phyloP scores from a whole-genome alignment of 2,888 invertebrate genomes.

The Neoitamus cyanurus region DNA sequence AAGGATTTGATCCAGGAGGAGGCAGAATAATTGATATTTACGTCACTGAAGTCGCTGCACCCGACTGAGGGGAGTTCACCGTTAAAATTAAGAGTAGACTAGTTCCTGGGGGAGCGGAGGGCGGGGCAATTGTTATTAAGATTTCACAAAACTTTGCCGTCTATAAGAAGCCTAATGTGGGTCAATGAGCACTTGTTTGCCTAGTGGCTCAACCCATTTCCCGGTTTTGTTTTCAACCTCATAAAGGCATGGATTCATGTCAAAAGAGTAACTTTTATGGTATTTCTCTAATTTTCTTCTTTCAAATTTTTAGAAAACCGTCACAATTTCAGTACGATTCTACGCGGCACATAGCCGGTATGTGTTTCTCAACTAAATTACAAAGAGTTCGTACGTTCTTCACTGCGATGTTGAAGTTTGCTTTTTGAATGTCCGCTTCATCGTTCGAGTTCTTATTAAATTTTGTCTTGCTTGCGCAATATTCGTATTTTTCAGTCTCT shows the following conservation, averaged over 20 bases:
- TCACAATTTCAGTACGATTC: background rate
- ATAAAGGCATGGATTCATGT: background rate
- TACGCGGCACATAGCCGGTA: background rate
- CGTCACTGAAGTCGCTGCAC: background rate
- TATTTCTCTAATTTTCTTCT: background rate
- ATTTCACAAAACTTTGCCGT: background rate
- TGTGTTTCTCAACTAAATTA: background rate
- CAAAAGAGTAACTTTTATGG: background rate
- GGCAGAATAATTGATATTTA: constrained; percentile 30
- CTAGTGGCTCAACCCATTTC: background rate
- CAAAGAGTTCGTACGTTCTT: background rate
- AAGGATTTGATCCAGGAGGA: constrained; percentile 20
- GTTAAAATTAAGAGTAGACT: constrained; percentile 13
- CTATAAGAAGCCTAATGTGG: background rate
- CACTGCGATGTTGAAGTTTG: background rate
- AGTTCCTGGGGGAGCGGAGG: background rate
- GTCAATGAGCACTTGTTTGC: constrained; percentile 12
- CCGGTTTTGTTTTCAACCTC: constrained; percentile 7
- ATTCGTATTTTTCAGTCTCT: background rate
- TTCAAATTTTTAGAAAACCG: background rate
- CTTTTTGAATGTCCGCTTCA: background rate
- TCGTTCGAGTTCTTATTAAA: background rate
- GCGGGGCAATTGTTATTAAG: constrained; percentile 26
- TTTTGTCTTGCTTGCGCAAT: background rate
- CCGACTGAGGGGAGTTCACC: background rate